Evolutionary conservation across 2,888 invertebrate genomes (phyloP).

Genomic region (Tetrapedia diversipes): DNA sequence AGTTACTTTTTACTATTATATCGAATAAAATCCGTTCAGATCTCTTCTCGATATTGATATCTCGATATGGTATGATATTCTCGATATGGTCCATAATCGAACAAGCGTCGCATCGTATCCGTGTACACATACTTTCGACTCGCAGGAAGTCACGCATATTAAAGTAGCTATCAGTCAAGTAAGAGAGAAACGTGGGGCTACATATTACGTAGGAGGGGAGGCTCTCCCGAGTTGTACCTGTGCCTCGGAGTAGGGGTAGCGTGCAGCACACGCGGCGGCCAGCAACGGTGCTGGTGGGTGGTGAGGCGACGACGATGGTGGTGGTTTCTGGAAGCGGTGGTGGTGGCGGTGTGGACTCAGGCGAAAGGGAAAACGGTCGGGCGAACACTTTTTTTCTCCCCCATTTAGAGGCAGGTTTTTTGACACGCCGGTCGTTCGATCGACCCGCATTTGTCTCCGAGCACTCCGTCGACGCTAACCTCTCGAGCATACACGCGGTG

Average conservation of each 20-base stretch:
- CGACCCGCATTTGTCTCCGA: conserved; percentile 80
- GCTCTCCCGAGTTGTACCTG: no score
- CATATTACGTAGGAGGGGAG: no score
- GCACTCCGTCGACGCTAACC: conserved; percentile 74
- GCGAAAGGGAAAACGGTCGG: conserved; percentile 82
- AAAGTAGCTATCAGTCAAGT: no score
- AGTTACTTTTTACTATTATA: no score
- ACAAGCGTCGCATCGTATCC: no score
- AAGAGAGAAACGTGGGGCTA: no score
- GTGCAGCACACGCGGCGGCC: conserved; percentile 30
- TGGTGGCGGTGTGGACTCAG: conserved; percentile 56
- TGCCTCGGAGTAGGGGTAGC: conserved; percentile 31
- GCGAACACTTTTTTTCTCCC: conserved; percentile 74
- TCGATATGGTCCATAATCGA: no score
- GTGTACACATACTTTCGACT: no score
- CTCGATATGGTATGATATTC: no score
- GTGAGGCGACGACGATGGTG: conserved; percentile 48
- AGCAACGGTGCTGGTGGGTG: conserved; percentile 20
- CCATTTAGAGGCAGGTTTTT: conserved; percentile 75
- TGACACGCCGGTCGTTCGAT: conserved; percentile 78
- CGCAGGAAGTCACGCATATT: no score
- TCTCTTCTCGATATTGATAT: no score
- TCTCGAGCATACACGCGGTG: conserved; percentile 56
- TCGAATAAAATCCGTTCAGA: no score
- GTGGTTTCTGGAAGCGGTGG: conserved; percentile 53